Conservation (phyloP, 1,140 invertebrate species). For the Drosophila prosaltans region DNA sequence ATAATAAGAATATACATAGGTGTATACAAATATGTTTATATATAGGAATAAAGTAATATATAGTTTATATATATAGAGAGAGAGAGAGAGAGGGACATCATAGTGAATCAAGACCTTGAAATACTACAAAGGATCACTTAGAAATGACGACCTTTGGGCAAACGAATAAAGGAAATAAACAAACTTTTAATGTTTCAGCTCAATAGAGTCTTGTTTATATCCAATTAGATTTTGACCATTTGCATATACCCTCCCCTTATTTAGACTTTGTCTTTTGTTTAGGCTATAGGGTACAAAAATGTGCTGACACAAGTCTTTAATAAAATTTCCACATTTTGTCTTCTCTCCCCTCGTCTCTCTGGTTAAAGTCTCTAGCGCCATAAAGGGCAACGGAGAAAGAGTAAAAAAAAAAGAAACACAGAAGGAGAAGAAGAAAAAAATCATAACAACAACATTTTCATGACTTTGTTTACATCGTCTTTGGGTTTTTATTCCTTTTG, state of each 20-base stretch:
- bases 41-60: too few species aligned
- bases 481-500: conserved; percentile 13
- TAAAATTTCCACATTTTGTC: conserved; percentile 3
- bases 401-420: conserved; percentile 48
- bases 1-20: too few species aligned
- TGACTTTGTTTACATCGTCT: conserved; percentile 68
- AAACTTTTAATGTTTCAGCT: too few species aligned
- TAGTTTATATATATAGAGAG: too few species aligned
- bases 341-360: neutral
- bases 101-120: too few species aligned
- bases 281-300: neutral
- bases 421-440: conserved; percentile 40
- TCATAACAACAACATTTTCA: conserved; percentile 70
- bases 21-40: too few species aligned
- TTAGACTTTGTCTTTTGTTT: neutral
- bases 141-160: too few species aligned
- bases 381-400: conserved; percentile 10
- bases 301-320: conserved; percentile 12
- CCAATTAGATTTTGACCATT: neutral
- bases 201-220: too few species aligned
- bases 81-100: too few species aligned
- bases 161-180: too few species aligned
- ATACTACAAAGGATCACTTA: too few species aligned
- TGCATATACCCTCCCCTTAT: neutral
- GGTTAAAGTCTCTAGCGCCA: conserved; percentile 14